Conservation (phyloP, 1,140 invertebrate species). For the Lordiphosa clarofinis region DNA sequence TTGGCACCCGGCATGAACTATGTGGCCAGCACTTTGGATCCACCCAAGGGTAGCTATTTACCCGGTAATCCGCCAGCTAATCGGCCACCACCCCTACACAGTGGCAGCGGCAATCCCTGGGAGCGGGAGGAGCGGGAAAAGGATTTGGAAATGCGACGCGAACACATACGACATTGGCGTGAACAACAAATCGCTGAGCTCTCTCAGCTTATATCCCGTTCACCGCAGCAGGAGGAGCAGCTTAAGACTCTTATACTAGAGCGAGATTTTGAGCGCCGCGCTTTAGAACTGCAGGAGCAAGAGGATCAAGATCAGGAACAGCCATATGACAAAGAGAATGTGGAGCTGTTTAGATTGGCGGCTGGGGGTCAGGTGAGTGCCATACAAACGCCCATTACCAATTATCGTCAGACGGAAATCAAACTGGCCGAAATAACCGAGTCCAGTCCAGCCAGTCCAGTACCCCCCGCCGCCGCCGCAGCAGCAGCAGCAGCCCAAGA, state of each 20-base stretch:
- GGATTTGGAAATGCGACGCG: conserved; percentile 80
- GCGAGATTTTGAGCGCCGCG: conserved; percentile 92
- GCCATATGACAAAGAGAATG: conserved; percentile 79
- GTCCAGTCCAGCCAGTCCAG: conserved; percentile 31
- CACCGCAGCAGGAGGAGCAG: conserved; percentile 91
- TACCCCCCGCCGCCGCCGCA: conserved; percentile 9
- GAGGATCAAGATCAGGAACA: conserved; percentile 88
- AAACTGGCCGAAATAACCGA: conserved; percentile 67
- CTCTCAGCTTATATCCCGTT: conserved; percentile 84
- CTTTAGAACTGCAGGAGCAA: conserved; percentile 87
- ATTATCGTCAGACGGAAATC: conserved; percentile 73
- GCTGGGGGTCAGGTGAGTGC: conserved; percentile 52
- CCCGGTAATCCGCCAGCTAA: conserved; percentile 67
- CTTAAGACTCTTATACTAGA: conserved; percentile 90
- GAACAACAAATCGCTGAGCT: conserved; percentile 92
- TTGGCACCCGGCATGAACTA: conserved; percentile 70
- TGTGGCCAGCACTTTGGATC: conserved; percentile 85
- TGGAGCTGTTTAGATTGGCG: conserved; percentile 68
- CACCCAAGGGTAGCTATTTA: conserved; percentile 88
- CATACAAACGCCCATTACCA: conserved; percentile 73
- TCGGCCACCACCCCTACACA: conserved; percentile 38
- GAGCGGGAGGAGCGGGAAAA: conserved; percentile 93
- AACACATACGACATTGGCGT: conserved; percentile 82
- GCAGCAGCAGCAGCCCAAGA: conserved; percentile 67
- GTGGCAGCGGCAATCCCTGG: conserved; percentile 87